Evolutionary conservation across 2,797 vertebrate genomes (phyloP), one percentile per base, ranked within the genome.

Genomic region (Characodon lateralis): DNA sequence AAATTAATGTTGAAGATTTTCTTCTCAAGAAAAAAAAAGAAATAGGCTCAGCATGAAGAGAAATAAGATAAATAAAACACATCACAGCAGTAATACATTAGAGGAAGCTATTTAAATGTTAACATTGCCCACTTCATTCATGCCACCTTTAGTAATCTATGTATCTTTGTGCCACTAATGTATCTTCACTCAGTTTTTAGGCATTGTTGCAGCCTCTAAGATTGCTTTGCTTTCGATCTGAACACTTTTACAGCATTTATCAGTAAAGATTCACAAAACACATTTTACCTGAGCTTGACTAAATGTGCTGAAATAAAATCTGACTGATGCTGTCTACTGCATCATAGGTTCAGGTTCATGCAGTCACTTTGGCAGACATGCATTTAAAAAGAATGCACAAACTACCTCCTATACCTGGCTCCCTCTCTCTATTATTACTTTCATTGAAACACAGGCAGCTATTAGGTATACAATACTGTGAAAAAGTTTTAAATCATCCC

Each of bases 381-480:
- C 89, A 87, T 24, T 75, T 84, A 85, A 92, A 86, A 84, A 88
- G 56, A 85, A 88, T 83, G 88, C 79, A 85, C 35, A 80, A 83
- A 79, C 77, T 82, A 58, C 65, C 72, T 50, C 24, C 69, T 63
- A 56, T 77, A 24, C 80, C 71, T 70, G 46, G 22, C 66, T 53
- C 56, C 46, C 9, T 74, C 73, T 41, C 61, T 68, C 50, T 43
- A 18, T 41, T 6, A 24, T 51, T 69, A 13, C 13, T 31, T 35
- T 48, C 46, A 76, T 69, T 84, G 74, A 74, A 26, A 78, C 28
- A 78, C 76, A 78, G 55, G 74, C 83, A 87, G 78, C 26, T 74
- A 22, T 31, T 68, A 46, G n/a, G 46, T 39, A 66, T 41, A 41
- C 22, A 66, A 10, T 24, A 24, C 24, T 12, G 8, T 22, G 56